Percentiles rank a stretch among this genome's conserved stretches.
Evolutionary conservation across 2,113 vertebrate genomes (phyloP).

Genomic region (Ornithorhynchus anatinus): DNA sequence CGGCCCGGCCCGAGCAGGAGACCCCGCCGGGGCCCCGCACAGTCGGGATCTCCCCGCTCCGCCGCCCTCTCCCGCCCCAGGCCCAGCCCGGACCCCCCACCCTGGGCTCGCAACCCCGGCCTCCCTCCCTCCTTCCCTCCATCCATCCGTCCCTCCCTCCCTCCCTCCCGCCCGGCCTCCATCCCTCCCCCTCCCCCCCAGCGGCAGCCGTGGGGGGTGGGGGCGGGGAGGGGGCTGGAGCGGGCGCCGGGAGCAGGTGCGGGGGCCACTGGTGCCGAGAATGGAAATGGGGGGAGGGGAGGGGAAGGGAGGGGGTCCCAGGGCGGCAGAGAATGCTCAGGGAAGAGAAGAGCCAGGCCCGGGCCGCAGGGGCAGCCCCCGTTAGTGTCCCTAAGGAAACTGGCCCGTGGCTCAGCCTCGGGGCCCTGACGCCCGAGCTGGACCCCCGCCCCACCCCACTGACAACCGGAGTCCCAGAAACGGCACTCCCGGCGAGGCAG

Average conservation of each 20-base stretch:
- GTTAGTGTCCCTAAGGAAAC: no score
- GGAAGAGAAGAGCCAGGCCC: no score
- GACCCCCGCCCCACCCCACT: no score
- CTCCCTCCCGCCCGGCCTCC: not conserved
- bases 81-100: not conserved
- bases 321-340: no score
- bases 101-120: not conserved
- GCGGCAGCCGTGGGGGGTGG: not conserved
- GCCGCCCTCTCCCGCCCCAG: not conserved
- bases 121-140: not conserved
- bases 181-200: no score
- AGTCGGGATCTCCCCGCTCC: constrained; percentile 23
- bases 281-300: not conserved
- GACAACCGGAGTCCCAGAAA: no score
- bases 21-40: constrained; percentile 6
- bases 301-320: not conserved
- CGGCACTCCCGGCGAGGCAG: no score
- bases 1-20: not conserved
- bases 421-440: no score
- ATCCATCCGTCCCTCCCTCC: not conserved
- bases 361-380: no score
- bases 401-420: no score
- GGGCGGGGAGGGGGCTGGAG: not conserved
- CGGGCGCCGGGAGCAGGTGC: not conserved
- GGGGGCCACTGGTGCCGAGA: not conserved